Conservation (phyloP, 2,113 vertebrate genomes). For the Chloropsis hardwickii region DNA sequence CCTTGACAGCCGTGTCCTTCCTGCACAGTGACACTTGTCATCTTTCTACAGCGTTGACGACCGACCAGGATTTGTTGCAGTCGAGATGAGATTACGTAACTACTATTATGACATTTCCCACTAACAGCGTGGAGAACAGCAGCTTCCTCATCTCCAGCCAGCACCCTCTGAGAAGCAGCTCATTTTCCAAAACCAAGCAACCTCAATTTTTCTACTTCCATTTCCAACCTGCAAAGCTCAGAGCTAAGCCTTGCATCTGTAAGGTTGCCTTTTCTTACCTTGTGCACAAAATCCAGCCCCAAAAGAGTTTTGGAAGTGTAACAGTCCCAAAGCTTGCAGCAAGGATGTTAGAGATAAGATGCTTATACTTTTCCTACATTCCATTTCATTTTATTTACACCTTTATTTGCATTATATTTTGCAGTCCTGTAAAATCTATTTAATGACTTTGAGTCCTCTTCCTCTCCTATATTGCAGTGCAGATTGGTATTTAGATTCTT, state of each 20-base stretch:
- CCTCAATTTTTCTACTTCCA: neutral
- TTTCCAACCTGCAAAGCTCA: neutral
- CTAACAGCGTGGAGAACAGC: slow-evolving; percentile 16
- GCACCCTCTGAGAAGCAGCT: neutral
- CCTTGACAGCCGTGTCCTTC: neutral
- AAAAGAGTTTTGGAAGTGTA: neutral
- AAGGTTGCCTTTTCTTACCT: neutral
- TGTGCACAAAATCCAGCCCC: neutral
- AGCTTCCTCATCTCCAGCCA: neutral
- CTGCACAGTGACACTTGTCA: neutral
- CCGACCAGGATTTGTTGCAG: slow-evolving; percentile 80
- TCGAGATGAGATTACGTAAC: slow-evolving; percentile 86
- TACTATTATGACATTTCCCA: slow-evolving; percentile 94
- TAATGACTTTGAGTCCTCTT: neutral
- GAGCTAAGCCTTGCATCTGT: neutral
- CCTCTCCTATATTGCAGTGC: neutral
- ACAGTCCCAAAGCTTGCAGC: neutral
- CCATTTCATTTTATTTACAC: neutral
- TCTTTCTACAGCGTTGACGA: slow-evolving; percentile 76
- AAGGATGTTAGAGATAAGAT: neutral
- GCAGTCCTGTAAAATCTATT: neutral
- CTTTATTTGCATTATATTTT: neutral
- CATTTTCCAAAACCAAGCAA: neutral
- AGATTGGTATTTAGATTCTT: neutral
- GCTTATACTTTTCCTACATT: neutral